Percentiles rank a stretch among this genome's conserved stretches.
phyloP scores from a whole-genome alignment of 2,797 vertebrate genomes.

The Malacoraja senta region DNA sequence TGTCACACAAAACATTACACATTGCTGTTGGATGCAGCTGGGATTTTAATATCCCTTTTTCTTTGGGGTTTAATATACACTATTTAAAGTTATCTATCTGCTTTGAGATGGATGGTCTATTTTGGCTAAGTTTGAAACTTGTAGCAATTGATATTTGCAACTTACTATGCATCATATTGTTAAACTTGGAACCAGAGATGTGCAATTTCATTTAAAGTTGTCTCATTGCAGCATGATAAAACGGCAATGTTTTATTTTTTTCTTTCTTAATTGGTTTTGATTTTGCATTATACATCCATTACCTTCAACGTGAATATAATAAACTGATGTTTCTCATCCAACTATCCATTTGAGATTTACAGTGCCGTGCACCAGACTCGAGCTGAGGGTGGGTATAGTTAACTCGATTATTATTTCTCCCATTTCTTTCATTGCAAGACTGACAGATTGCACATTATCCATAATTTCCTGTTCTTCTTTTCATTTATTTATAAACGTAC shows the following conservation, averaged over 20 bases:
- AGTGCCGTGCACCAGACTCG: neutral
- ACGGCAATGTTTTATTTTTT: neutral
- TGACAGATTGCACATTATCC: neutral
- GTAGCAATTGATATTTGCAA: neutral
- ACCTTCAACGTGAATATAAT: neutral
- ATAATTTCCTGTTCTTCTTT: neutral
- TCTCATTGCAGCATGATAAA: neutral
- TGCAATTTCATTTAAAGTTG: neutral
- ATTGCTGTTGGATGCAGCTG: neutral
- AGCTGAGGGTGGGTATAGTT: neutral
- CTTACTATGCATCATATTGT: neutral
- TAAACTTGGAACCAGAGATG: neutral
- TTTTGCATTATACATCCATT: neutral
- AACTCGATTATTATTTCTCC: neutral
- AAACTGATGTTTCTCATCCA: conserved; percentile 3
- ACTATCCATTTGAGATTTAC: neutral
- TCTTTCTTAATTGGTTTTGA: neutral
- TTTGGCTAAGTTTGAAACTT: neutral
- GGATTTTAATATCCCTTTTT: neutral
- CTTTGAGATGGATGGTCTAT: neutral
- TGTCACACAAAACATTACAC: neutral
- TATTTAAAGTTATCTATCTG: neutral
- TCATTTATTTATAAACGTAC: neutral
- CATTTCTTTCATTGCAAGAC: neutral
- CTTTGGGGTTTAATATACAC: neutral